Evolutionary conservation across 2,888 invertebrate species (phyloP).

Genomic region (Harpagoxenus sublaevis): DNA sequence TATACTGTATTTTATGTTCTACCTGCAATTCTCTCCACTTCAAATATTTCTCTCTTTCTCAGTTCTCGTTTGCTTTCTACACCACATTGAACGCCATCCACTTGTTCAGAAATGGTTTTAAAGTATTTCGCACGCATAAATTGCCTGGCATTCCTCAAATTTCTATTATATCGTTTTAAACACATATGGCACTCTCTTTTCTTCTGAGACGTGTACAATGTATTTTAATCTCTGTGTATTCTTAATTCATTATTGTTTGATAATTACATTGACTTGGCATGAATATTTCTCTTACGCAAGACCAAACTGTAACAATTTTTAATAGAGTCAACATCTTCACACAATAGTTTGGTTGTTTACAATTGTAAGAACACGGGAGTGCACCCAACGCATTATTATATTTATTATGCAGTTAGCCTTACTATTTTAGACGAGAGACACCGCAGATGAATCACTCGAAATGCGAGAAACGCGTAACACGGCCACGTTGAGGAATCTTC

Average conservation of each 20-base stretch:
- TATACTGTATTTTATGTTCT: neutral
- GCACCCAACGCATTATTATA: slow-evolving; percentile 6
- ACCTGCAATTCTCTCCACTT: neutral
- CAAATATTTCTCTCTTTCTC: neutral
- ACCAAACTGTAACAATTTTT: neutral
- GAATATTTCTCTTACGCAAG: neutral
- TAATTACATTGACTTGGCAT: neutral
- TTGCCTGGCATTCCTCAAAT: slow-evolving; percentile 5
- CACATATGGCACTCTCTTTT: neutral
- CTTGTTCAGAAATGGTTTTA: slow-evolving; percentile 9
- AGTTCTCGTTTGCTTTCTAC: neutral
- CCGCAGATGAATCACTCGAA: slow-evolving; percentile 72
- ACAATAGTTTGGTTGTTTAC: slow-evolving; percentile 6
- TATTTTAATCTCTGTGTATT: neutral
- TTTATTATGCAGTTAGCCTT: slow-evolving; percentile 37
- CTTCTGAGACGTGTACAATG: neutral
- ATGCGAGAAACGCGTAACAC: slow-evolving; percentile 64
- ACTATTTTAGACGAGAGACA: slow-evolving; percentile 77
- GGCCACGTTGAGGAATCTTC: slow-evolving; percentile 55
- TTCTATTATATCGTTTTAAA: slow-evolving; percentile 16
- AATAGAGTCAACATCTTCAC: neutral
- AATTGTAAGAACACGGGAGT: neutral
- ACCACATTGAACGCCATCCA: neutral
- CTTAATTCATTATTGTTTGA: neutral
- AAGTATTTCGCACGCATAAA: slow-evolving; percentile 10